phyloP scores from a whole-genome alignment of 1,140 invertebrate species.

The Drosophila pectinifera region DNA sequence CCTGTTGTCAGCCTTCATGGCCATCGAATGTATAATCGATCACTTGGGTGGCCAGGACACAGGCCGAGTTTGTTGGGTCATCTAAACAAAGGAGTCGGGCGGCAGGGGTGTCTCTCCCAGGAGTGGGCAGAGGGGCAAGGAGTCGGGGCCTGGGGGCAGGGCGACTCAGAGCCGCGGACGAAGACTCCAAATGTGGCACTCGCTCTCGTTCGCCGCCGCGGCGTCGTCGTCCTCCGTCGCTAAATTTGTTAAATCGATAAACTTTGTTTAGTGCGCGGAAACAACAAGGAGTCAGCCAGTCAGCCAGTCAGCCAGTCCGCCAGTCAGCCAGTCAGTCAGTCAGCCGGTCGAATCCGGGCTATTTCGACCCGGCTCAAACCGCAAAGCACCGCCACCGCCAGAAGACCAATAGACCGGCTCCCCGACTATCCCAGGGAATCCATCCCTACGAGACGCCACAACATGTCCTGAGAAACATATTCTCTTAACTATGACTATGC shows the following conservation, averaged over 20 bases:
- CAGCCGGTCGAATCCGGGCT: slow-evolving; percentile 53
- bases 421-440: slow-evolving; percentile 6
- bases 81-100: slow-evolving; percentile 69
- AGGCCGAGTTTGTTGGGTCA: slow-evolving; percentile 79
- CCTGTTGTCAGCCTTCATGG: slow-evolving; percentile 77
- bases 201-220: slow-evolving; percentile 37
- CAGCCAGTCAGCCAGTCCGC: slow-evolving; percentile 53
- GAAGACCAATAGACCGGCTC: slow-evolving; percentile 12
- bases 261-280: slow-evolving; percentile 80
- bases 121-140: too few species aligned
- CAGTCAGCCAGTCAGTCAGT: slow-evolving; percentile 25
- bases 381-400: too few species aligned
- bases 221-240: slow-evolving; percentile 28
- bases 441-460: too few species aligned
- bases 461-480: too few species aligned
- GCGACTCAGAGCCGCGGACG: slow-evolving; percentile 28
- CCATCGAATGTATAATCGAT: slow-evolving; percentile 82
- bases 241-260: slow-evolving; percentile 81
- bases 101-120: background rate
- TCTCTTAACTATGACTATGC: background rate
- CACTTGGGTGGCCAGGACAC: slow-evolving; percentile 64
- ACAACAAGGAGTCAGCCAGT: slow-evolving; percentile 59
- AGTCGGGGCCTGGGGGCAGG: slow-evolving; percentile 19
- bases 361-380: slow-evolving; percentile 44
- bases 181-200: slow-evolving; percentile 69